Evolutionary conservation across 1,140 invertebrate genomes (phyloP).

Genomic region (Probaryconus sp.): DNA sequence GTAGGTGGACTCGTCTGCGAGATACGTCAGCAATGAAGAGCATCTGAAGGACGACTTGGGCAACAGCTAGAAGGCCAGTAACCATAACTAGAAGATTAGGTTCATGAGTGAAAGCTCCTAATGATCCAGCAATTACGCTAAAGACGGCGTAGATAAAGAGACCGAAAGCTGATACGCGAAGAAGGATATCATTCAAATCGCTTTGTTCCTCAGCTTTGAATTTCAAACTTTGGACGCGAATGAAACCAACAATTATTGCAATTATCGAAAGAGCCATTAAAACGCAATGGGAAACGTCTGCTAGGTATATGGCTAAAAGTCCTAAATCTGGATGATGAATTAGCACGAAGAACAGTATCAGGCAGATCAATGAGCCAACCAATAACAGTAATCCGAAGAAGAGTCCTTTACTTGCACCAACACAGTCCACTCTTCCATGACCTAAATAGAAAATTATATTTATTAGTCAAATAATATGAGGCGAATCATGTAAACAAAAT

Average conservation of each 20-base stretch:
- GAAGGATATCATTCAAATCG: slow-evolving; percentile 92
- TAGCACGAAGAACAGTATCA: slow-evolving; percentile 96
- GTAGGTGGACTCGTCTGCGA: slow-evolving; percentile 91
- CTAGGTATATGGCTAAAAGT: slow-evolving; percentile 91
- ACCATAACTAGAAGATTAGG: slow-evolving; percentile 93
- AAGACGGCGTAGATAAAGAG: slow-evolving; percentile 95
- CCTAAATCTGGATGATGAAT: slow-evolving; percentile 89
- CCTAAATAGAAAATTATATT: slow-evolving; percentile 75
- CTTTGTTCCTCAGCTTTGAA: slow-evolving; percentile 93
- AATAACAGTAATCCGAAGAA: slow-evolving; percentile 94
- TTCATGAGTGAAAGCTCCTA: slow-evolving; percentile 89
- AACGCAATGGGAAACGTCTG: slow-evolving; percentile 92
- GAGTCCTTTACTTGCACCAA: slow-evolving; percentile 94
- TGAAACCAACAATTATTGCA: slow-evolving; percentile 93
- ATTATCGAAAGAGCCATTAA: slow-evolving; percentile 92
- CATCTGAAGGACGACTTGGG: slow-evolving; percentile 94
- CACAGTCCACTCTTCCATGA: slow-evolving; percentile 91
- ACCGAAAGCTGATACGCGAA: slow-evolving; percentile 94
- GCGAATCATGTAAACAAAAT: no score
- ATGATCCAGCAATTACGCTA: slow-evolving; percentile 92
- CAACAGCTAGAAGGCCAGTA: slow-evolving; percentile 89
- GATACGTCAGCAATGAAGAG: slow-evolving; percentile 97
- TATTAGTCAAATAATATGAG: neutral
- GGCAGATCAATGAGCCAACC: slow-evolving; percentile 93
- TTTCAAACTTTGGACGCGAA: slow-evolving; percentile 88